Percentiles rank a stretch among this genome's conserved stretches.
These are phyloP conservation scores for Hemicordylus capensis DNA, from an alignment of 2,113 vertebrate genomes.

Conservation along the genomic window DNA sequence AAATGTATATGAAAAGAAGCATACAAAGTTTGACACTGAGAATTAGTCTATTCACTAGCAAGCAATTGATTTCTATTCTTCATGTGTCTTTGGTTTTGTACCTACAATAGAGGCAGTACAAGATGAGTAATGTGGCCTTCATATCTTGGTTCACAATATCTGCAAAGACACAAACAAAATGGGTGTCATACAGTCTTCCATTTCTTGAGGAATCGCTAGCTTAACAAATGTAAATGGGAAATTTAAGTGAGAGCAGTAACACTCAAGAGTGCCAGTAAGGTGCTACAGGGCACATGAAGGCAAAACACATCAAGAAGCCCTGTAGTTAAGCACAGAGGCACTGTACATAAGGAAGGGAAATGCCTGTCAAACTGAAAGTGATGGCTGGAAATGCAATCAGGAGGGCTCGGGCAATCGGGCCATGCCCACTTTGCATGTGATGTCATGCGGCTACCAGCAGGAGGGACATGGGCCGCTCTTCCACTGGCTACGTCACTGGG, in stretches of 20 bases:
- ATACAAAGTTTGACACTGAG: constrained; percentile 12
- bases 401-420: too few species aligned
- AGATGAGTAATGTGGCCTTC: constrained; percentile 79
- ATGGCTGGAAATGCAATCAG: too few species aligned
- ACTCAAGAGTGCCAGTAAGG: not conserved
- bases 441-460: too few species aligned
- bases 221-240: not conserved
- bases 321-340: too few species aligned
- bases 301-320: too few species aligned
- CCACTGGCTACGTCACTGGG: too few species aligned
- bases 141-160: constrained; percentile 86
- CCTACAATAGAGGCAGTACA: constrained; percentile 86
- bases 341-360: not conserved
- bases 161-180: constrained; percentile 63
- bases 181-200: constrained; percentile 27
- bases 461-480: too few species aligned
- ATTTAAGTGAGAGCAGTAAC: too few species aligned
- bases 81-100: constrained; percentile 75
- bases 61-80: constrained; percentile 33
- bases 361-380: too few species aligned
- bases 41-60: not conserved
- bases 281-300: not conserved
- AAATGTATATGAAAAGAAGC: not conserved
- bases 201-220: not conserved
- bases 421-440: too few species aligned